Base-by-base conservation (phyloP, 2,888 invertebrate species). In the Steinernema hermaphroditum region DNA sequence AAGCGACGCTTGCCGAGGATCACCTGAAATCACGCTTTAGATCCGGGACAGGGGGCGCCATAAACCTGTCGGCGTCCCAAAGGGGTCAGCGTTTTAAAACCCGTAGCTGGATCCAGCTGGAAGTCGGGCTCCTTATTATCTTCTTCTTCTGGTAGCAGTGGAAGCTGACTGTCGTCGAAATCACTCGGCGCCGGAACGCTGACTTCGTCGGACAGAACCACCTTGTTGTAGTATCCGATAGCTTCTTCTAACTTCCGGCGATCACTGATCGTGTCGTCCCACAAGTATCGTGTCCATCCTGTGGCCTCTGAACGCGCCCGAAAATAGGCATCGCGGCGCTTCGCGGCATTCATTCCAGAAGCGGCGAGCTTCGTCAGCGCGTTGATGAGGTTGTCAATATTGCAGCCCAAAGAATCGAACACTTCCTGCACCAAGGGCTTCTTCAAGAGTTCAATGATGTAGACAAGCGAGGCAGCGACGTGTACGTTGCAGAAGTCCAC, bases 401-500 rank as follows among this genome's bases (percentile, higher is more conserved):
- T 29, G 34, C 27, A 62, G 16, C 19, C 62, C 32, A 62, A 14
- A 4, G 32, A 16, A 16, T 29, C 34, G 62, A 62, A 62, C 16
- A 32, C 62, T 12, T 62, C 32, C 2, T 24, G 1, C 62, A 62
- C 32, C 29, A 8, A 8, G 1, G 62, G 16, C n/a, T 62, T 62
- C 62, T 12, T 19, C 4, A 62, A 19, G 9, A 62, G 32, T 29
- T 62, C 62, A 2, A 16, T 16, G 16, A 62, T 22, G 27, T 32
- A 34, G 14, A 27, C 16, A 1, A 62, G n/a, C 16, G 62, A 29
- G 19, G 32, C 32, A 14, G 62, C 62, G 16, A 34, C 34, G 32
- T 62, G 62, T 1, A 62, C 32, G 32, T 34, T 62, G 62, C 62
- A 62, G 62, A 62, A 27, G 34, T 62, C 62, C 8, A 27, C 62